Conservation (phyloP, 1,140 invertebrate genomes). For the Hydropsyche tenuis region DNA sequence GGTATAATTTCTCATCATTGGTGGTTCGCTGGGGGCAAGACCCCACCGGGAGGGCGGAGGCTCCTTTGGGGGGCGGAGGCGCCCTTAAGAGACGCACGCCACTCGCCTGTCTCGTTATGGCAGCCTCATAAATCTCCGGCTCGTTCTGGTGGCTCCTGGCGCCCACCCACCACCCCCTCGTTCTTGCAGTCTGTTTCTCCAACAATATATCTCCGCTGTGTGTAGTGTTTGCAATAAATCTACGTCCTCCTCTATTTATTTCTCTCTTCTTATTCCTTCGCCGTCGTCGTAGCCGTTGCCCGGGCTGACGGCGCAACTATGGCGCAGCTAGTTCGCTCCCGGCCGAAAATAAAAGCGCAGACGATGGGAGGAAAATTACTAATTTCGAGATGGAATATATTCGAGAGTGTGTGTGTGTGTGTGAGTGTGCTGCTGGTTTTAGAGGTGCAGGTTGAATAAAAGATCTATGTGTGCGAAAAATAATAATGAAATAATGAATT, state of each 20-base stretch:
- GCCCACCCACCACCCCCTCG: constrained; percentile 11
- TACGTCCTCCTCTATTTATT: constrained; percentile 51
- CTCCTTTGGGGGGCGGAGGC: constrained; percentile 44
- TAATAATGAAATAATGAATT: too few species aligned
- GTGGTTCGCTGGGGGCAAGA: constrained; percentile 21
- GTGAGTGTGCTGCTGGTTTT: too few species aligned
- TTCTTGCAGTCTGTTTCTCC: constrained; percentile 48
- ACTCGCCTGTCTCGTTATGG: constrained; percentile 50
- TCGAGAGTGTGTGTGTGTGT: too few species aligned
- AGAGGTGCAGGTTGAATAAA: too few species aligned
- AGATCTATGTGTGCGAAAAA: too few species aligned
- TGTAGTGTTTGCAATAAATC: constrained; percentile 52
- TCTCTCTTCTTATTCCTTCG: constrained; percentile 50
- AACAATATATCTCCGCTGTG: constrained; percentile 49
- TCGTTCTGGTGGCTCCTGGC: constrained; percentile 13
- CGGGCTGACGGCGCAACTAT: constrained; percentile 42
- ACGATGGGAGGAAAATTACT: constrained; percentile 28
- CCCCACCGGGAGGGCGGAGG: constrained; percentile 45
- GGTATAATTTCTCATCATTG: constrained; percentile 49
- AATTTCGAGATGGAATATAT: neutral
- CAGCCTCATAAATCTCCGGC: constrained; percentile 49
- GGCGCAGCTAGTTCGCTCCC: constrained; percentile 34
- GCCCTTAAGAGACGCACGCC: constrained; percentile 45
- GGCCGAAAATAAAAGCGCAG: constrained; percentile 40
- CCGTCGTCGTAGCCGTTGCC: constrained; percentile 41